A percentile compares a stretch with the other conserved stretches of the same genome.
phyloP scores from a whole-genome alignment of 2,797 vertebrate species.

The Lagorchestes hirsutus region DNA sequence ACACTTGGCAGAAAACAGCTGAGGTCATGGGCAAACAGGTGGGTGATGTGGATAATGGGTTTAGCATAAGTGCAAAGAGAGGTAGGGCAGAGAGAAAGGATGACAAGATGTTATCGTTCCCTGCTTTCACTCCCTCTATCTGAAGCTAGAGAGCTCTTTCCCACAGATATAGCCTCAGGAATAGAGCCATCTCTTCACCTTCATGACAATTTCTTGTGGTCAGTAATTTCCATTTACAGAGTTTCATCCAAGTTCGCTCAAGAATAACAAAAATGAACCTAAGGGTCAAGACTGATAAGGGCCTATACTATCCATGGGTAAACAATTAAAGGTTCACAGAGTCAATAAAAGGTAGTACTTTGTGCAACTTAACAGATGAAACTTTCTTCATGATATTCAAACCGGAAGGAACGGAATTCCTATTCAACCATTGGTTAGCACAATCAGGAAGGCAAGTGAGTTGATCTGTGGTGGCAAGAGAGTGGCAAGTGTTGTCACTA shows the following conservation, averaged over 20 bases:
- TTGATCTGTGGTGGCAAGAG: background rate
- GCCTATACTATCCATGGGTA: background rate
- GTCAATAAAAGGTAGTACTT: background rate
- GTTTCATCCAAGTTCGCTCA: background rate
- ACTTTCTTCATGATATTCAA: background rate
- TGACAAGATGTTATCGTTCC: background rate
- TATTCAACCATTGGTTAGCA: background rate
- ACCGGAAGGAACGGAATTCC: background rate
- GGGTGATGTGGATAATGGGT: slow-evolving; percentile 19
- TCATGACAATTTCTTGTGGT: background rate
- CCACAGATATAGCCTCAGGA: background rate
- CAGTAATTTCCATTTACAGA: background rate
- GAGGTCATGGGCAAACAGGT: slow-evolving; percentile 72
- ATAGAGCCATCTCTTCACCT: background rate
- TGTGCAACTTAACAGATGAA: background rate
- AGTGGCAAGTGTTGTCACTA: background rate
- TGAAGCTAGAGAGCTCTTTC: background rate
- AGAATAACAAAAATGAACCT: background rate
- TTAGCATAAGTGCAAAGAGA: background rate
- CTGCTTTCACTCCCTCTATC: background rate
- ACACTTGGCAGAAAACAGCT: slow-evolving; percentile 59
- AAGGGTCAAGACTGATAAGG: background rate
- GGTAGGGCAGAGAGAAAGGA: background rate
- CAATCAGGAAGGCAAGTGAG: background rate
- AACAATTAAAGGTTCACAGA: background rate